Conservation (phyloP, 2,797 vertebrate species). For the Potorous gilbertii region DNA sequence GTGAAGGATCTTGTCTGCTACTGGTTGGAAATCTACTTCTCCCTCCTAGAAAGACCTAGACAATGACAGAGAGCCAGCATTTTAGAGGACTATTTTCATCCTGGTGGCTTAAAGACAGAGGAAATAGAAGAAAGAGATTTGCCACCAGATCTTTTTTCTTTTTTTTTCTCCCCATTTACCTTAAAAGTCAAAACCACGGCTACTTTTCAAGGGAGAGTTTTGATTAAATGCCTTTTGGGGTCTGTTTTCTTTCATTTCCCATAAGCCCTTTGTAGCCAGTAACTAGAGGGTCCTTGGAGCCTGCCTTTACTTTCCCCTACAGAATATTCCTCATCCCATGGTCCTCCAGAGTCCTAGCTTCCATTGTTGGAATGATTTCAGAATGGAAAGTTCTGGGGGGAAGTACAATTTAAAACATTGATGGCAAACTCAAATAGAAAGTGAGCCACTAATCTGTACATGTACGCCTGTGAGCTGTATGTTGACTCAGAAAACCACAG, state of each 20-base stretch:
- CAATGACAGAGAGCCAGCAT: not conserved
- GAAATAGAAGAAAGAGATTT: not conserved
- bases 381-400: not conserved
- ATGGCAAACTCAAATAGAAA: not conserved
- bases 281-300: not conserved
- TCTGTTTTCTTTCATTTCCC: not conserved
- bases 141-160: not conserved
- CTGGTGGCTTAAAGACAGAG: not conserved
- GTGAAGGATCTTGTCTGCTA: not conserved
- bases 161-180: not conserved
- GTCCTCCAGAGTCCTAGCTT: not conserved
- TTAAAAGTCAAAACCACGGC: not conserved
- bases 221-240: not conserved
- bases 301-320: not conserved
- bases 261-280: not conserved
- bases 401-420: not conserved
- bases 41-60: not conserved
- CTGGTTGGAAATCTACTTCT: not conserved
- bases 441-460: not conserved
- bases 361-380: not conserved
- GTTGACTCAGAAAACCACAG: not conserved
- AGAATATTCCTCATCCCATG: not conserved
- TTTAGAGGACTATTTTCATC: not conserved
- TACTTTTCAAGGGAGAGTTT: not conserved
- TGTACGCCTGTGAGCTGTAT: not conserved